Percentiles rank a stretch among this genome's conserved stretches.
phyloP scores from a whole-genome alignment of 2,113 vertebrate species.

The Polyodon spathula region DNA sequence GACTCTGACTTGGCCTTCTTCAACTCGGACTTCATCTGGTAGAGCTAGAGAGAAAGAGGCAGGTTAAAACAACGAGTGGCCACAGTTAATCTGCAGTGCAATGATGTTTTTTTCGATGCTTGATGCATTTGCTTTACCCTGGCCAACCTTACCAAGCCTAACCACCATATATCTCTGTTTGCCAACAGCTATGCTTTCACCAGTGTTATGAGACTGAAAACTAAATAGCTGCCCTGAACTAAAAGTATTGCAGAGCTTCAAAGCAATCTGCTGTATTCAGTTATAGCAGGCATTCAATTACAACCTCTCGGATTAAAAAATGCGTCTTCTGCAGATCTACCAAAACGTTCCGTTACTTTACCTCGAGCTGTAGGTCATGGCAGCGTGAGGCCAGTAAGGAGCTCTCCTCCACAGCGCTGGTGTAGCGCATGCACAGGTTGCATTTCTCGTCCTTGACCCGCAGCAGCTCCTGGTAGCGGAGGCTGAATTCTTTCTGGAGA shows the following conservation, averaged over 20 bases:
- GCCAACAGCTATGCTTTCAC: no score
- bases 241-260: no score
- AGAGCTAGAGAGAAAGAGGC: slow-evolving; percentile 46
- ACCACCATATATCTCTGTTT: no score
- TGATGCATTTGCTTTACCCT: no score
- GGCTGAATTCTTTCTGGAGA: slow-evolving; percentile 50
- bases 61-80: not conserved
- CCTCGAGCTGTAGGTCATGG: slow-evolving; percentile 72
- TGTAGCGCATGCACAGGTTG: slow-evolving; percentile 63
- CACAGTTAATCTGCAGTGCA: not conserved
- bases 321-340: not conserved
- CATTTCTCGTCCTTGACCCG: slow-evolving; percentile 77
- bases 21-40: slow-evolving; percentile 64
- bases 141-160: no score
- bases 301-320: not conserved
- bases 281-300: no score
- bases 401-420: slow-evolving; percentile 65
- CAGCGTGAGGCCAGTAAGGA: slow-evolving; percentile 56
- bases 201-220: no score
- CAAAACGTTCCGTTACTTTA: slow-evolving; percentile 22
- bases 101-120: not conserved
- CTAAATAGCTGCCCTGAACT: no score
- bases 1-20: slow-evolving; percentile 46
- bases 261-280: not conserved
- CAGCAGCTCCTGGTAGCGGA: slow-evolving; percentile 59